These are phyloP conservation scores for Eutolmus rufibarbis DNA, from an alignment of 2,888 invertebrate genomes.

Conservation along the genomic window DNA sequence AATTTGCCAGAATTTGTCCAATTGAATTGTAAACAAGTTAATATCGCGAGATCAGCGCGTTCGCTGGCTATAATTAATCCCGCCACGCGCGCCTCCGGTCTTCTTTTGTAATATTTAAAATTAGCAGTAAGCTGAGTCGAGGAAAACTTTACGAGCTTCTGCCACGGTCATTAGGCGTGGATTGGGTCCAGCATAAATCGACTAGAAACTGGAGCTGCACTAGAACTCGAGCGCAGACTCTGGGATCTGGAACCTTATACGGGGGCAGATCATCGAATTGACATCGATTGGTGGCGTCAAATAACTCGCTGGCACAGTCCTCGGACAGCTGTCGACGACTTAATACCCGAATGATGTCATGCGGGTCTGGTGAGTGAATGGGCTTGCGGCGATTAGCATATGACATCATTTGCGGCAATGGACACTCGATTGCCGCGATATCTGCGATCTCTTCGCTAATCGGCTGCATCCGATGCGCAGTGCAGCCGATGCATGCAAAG, in stretches of 20 bases:
- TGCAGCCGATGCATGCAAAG: background rate
- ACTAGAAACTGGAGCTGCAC: background rate
- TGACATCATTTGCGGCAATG: background rate
- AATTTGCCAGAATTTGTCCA: background rate
- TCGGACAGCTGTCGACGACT: background rate
- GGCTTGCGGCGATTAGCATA: background rate
- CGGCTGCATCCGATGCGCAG: background rate
- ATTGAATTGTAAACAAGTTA: background rate
- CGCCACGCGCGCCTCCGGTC: background rate
- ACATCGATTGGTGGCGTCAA: background rate
- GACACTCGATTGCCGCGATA: background rate
- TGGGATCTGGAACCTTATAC: background rate
- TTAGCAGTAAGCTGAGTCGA: background rate
- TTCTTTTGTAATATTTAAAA: constrained; percentile 16
- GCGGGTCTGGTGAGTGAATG: background rate
- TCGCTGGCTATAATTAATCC: background rate
- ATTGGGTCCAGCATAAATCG: background rate
- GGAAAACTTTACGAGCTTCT: background rate
- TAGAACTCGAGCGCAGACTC: background rate
- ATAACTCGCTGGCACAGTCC: background rate
- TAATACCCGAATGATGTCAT: background rate
- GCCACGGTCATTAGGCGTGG: background rate
- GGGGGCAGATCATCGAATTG: background rate
- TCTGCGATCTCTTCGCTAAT: background rate
- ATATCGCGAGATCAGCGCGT: background rate